These are phyloP conservation scores for Pollachius pollachius DNA, from an alignment of 2,113 vertebrate genomes.

Conservation along the genomic window DNA sequence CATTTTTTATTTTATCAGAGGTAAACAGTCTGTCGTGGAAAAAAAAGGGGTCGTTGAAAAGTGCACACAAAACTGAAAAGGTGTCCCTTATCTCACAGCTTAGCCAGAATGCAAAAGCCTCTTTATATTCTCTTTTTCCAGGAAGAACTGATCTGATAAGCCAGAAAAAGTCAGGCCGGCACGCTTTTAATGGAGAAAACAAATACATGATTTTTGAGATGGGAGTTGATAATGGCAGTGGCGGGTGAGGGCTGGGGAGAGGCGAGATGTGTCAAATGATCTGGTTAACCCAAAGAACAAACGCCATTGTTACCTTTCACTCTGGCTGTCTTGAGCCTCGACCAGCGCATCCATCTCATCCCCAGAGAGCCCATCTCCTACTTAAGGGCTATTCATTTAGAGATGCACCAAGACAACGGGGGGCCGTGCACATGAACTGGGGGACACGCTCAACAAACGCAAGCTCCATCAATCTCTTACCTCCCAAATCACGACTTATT, in stretches of 20 bases:
- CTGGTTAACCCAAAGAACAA: constrained; percentile 40
- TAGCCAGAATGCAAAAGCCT: constrained; percentile 22
- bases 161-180: constrained; percentile 20
- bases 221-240: constrained; percentile 23
- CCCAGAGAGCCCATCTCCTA: constrained; percentile 23
- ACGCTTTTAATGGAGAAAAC: constrained; percentile 38
- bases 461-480: constrained; percentile 37
- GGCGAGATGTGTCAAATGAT: constrained; percentile 47
- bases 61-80: constrained; percentile 29
- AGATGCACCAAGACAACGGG: constrained; percentile 53
- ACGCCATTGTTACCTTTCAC: constrained; percentile 36
- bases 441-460: constrained; percentile 50
- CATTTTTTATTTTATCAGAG: constrained; percentile 35
- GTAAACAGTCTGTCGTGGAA: constrained; percentile 15
- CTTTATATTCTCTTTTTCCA: constrained; percentile 9
- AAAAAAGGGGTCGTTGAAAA: constrained; percentile 32
- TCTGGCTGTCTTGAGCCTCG: constrained; percentile 21
- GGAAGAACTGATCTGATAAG: constrained; percentile 56
- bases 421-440: constrained; percentile 51
- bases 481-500: constrained; percentile 63
- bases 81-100: constrained; percentile 19
- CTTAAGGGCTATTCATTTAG: constrained; percentile 61
- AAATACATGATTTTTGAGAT: constrained; percentile 44
- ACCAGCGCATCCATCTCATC: constrained; percentile 35
- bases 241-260: not conserved